Percentiles rank a stretch among this genome's conserved stretches.
Evolutionary conservation across 1,140 invertebrate genomes (phyloP).

Genomic region (Dufourea novaeangliae): DNA sequence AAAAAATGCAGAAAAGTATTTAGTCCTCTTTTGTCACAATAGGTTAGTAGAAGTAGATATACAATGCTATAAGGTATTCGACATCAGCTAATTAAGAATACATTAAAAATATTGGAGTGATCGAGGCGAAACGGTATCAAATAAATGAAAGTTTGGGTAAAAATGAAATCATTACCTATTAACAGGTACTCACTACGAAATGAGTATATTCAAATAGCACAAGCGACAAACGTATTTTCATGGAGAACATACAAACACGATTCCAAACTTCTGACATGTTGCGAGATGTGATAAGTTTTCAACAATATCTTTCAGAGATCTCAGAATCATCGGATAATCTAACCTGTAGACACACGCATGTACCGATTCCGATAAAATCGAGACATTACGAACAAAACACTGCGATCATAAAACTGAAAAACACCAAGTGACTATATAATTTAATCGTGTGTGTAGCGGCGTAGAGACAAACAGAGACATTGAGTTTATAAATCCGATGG

Average conservation of each 20-base stretch:
- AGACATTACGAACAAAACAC: constrained; percentile 52
- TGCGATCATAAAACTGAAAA: constrained; percentile 34
- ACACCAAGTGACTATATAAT: constrained; percentile 42
- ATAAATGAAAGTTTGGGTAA: neutral
- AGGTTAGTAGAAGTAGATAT: constrained; percentile 18
- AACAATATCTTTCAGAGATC: neutral
- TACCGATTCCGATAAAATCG: constrained; percentile 25
- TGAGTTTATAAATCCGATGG: too few relatives aligned
- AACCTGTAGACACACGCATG: constrained; percentile 28
- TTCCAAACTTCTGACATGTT: constrained; percentile 20
- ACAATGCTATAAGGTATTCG: neutral
- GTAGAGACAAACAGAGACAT: constrained; percentile 19
- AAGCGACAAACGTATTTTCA: constrained; percentile 43
- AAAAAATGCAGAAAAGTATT: neutral
- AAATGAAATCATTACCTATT: constrained; percentile 14
- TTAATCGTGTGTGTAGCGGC: constrained; percentile 24
- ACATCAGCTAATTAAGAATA: neutral
- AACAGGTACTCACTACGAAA: constrained; percentile 30
- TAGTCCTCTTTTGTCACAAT: neutral
- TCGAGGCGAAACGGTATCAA: neutral
- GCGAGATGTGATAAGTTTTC: constrained; percentile 6
- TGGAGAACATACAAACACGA: constrained; percentile 34
- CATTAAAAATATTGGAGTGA: neutral
- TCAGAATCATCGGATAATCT: constrained; percentile 27
- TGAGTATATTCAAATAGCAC: constrained; percentile 28